phyloP scores from a whole-genome alignment of 2,888 invertebrate genomes.

The Gryllus longicercus region DNA sequence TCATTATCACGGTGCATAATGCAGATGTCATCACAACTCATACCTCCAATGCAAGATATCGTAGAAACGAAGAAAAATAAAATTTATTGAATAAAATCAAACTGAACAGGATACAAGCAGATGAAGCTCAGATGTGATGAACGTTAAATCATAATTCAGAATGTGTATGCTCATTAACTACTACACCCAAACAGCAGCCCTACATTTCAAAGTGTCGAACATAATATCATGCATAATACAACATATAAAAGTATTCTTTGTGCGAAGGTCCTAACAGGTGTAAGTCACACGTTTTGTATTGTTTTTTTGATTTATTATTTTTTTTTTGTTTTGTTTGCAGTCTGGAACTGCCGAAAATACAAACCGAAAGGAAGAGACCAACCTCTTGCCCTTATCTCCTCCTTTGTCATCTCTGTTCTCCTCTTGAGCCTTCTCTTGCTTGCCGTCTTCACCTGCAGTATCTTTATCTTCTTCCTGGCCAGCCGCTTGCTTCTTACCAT shows the following conservation, averaged over 20 bases:
- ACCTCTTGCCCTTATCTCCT: constrained; percentile 39
- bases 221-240: background rate
- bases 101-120: background rate
- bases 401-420: constrained; percentile 36
- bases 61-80: background rate
- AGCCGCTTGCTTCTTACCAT: constrained; percentile 44
- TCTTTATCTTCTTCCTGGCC: constrained; percentile 35
- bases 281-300: background rate
- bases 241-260: background rate
- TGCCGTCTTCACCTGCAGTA: constrained; percentile 30
- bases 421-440: constrained; percentile 34
- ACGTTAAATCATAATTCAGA: background rate
- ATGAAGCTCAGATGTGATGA: background rate
- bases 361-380: constrained; percentile 34
- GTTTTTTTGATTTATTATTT: too few relatives aligned
- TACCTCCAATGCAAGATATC: background rate
- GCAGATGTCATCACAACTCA: background rate
- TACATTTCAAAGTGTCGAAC: background rate
- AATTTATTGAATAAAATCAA: background rate
- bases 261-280: constrained; percentile 11
- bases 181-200: background rate
- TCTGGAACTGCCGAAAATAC: constrained; percentile 24
- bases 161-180: background rate
- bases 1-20: background rate
- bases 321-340: background rate